These are phyloP conservation scores for Ichneumon xanthorius DNA, from an alignment of 2,888 invertebrate species.

Conservation along the genomic window DNA sequence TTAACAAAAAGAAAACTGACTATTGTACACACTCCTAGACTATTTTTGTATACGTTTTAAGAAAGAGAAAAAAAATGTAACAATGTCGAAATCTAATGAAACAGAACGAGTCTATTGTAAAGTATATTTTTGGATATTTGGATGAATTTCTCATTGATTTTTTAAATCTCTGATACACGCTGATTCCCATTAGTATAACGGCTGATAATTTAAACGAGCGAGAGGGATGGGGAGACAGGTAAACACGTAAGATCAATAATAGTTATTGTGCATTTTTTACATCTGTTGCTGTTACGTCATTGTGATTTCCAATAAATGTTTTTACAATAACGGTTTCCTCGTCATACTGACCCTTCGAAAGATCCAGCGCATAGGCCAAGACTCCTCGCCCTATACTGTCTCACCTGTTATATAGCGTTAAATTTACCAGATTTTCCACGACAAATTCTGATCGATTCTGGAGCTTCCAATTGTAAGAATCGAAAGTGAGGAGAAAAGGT, in stretches of 20 bases:
- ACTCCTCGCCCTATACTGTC: no score
- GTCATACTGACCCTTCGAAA: conserved; percentile 7
- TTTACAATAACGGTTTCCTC: conserved; percentile 58
- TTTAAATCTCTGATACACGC: conserved; percentile 64
- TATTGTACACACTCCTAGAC: conserved; percentile 78
- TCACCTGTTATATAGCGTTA: no score
- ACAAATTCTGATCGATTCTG: neutral
- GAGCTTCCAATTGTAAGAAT: neutral
- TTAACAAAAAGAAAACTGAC: conserved; percentile 69
- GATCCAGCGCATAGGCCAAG: no score
- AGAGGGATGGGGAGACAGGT: neutral
- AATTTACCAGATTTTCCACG: no score
- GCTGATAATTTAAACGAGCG: conserved; percentile 67
- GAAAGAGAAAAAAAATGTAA: conserved; percentile 62
- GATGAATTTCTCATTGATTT: conserved; percentile 74
- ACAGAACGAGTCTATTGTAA: conserved; percentile 62
- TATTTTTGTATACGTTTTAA: conserved; percentile 82
- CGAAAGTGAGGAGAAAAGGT: conserved; percentile 25
- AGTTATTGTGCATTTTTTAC: conserved; percentile 73
- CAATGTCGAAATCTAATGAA: conserved; percentile 51
- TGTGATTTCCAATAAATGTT: conserved; percentile 80
- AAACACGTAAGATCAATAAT: conserved; percentile 67
- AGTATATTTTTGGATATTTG: conserved; percentile 75
- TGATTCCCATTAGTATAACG: conserved; percentile 65
- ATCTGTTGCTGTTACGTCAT: conserved; percentile 77